Evolutionary conservation across 2,888 invertebrate genomes (phyloP).

Genomic region (Eretmocerus hayati): DNA sequence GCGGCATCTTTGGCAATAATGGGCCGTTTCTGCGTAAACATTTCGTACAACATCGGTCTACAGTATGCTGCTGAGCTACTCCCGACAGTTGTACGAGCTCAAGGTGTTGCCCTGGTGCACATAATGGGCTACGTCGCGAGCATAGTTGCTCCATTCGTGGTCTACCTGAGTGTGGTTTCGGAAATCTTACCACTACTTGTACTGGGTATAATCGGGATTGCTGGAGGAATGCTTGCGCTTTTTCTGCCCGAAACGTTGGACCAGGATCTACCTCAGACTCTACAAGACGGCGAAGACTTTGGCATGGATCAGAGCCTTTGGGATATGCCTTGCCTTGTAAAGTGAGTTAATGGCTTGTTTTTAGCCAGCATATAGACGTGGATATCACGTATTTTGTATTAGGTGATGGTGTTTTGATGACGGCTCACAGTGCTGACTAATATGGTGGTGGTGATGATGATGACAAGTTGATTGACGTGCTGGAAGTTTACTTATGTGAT

Average conservation of each 20-base stretch:
- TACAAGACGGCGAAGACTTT: conserved; percentile 80
- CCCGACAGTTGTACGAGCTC: conserved; percentile 80
- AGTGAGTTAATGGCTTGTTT: too few relatives aligned
- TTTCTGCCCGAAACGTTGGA: conserved; percentile 81
- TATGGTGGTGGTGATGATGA: too few relatives aligned
- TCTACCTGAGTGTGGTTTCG: conserved; percentile 69
- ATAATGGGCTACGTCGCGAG: conserved; percentile 84
- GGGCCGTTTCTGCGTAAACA: conserved; percentile 82
- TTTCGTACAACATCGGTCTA: conserved; percentile 83
- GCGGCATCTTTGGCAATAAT: conserved; percentile 73
- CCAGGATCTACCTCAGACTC: conserved; percentile 77
- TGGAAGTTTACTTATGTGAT: too few relatives aligned
- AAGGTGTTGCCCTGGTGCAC: conserved; percentile 79
- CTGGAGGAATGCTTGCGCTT: conserved; percentile 69
- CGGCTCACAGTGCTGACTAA: too few relatives aligned
- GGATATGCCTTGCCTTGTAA: conserved; percentile 71
- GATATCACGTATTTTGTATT: too few relatives aligned
- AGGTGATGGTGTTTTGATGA: too few relatives aligned
- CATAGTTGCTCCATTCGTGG: conserved; percentile 77
- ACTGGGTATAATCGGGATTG: conserved; percentile 66
- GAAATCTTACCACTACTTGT: conserved; percentile 69
- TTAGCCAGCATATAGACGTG: too few relatives aligned
- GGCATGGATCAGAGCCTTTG: conserved; percentile 73
- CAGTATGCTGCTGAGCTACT: conserved; percentile 84
- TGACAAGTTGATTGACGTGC: too few relatives aligned